Evolutionary conservation across 1,140 invertebrate genomes (phyloP).

Genomic region (Diuraphis noxia): DNA sequence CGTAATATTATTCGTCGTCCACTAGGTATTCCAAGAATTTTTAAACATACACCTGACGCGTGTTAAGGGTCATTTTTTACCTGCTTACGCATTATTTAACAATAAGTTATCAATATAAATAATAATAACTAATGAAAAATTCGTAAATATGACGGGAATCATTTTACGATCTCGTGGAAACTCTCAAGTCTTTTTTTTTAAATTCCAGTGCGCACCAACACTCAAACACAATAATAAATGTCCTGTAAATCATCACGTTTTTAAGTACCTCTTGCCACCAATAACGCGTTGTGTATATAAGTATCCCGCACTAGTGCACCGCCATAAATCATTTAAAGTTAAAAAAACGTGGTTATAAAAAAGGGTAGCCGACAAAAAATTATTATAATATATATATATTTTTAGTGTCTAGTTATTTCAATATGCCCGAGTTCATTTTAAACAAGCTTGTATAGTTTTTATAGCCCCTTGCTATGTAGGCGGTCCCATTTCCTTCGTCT

Average conservation of each 20-base stretch:
- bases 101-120: constrained; percentile 7
- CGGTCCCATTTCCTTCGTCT: constrained; percentile 34
- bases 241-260: constrained; percentile 47
- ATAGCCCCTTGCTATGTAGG: constrained; percentile 1
- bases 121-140: neutral
- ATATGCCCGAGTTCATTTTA: constrained; percentile 31
- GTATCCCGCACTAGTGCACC: constrained; percentile 19
- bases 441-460: constrained; percentile 38
- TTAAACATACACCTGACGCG: neutral
- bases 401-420: constrained; percentile 48
- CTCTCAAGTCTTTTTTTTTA: neutral
- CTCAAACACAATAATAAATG: constrained; percentile 29
- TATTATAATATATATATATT: constrained; percentile 19
- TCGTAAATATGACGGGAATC: neutral
- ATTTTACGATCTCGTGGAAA: constrained; percentile 18
- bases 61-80: neutral
- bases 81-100: neutral
- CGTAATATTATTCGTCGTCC: neutral
- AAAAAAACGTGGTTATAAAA: constrained; percentile 33
- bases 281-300: constrained; percentile 16
- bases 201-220: neutral
- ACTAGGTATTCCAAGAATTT: neutral
- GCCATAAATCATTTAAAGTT: constrained; percentile 43
- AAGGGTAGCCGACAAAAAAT: constrained; percentile 50
- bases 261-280: constrained; percentile 45